A percentile compares a stretch with the other conserved stretches of the same genome.
Evolutionary conservation across 2,113 vertebrate genomes (phyloP).

Genomic region (Pogona vitticeps): DNA sequence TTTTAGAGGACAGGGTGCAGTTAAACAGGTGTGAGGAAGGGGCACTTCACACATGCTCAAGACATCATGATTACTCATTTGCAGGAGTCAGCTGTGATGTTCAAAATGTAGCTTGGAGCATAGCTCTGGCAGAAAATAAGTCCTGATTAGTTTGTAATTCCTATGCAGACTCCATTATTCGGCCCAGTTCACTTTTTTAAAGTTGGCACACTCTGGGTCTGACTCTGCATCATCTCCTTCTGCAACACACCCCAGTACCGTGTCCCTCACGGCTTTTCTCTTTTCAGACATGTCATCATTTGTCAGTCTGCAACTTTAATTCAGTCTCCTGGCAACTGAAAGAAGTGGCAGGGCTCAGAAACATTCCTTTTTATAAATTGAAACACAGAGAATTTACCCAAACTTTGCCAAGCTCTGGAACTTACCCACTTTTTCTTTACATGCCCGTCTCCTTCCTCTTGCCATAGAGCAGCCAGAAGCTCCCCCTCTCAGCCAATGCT

Average conservation of each 20-base stretch:
- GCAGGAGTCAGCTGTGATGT: background rate
- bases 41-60: background rate
- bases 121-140: slow-evolving; percentile 5
- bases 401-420: background rate
- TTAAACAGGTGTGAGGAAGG: background rate
- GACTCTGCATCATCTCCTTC: background rate
- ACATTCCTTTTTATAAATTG: background rate
- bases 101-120: background rate
- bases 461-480: background rate
- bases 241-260: background rate
- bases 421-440: too few relatives aligned
- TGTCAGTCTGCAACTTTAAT: background rate
- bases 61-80: background rate
- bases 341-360: background rate
- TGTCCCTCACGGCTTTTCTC: too few relatives aligned
- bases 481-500: background rate
- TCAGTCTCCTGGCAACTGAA: background rate
- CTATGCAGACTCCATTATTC: too few relatives aligned
- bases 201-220: background rate
- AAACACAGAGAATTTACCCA: background rate
- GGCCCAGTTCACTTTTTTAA: background rate
- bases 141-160: background rate
- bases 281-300: background rate
- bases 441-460: too few relatives aligned
- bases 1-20: background rate